These are phyloP conservation scores for Leptestheria dahalacensis DNA, from an alignment of 1,140 invertebrate species.

Conservation along the genomic window DNA sequence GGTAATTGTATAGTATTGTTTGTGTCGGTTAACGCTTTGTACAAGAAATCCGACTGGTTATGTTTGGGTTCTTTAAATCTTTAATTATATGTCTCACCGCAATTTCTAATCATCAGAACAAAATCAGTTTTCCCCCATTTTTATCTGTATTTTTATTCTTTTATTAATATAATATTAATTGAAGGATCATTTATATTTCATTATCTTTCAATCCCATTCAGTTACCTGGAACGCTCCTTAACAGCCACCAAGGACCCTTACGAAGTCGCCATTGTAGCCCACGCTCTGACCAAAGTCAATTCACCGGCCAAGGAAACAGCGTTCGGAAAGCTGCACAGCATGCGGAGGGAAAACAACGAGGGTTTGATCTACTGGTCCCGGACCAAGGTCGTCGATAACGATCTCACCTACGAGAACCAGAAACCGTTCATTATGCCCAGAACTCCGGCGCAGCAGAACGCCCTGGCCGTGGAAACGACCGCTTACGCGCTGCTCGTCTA, in stretches of 20 bases:
- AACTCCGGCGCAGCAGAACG: slow-evolving; percentile 29
- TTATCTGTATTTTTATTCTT: too few species aligned
- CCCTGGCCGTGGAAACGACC: slow-evolving; percentile 37
- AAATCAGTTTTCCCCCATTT: too few species aligned
- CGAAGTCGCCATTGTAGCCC: slow-evolving; percentile 34
- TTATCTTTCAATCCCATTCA: slow-evolving; percentile 13
- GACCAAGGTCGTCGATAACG: slow-evolving; percentile 25
- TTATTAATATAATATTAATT: too few species aligned
- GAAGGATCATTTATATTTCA: too few species aligned
- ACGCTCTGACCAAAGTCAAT: slow-evolving; percentile 31
- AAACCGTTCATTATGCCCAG: slow-evolving; percentile 33
- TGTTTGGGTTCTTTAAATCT: too few species aligned
- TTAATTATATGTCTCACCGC: too few species aligned
- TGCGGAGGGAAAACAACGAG: slow-evolving; percentile 28
- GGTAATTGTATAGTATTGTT: too few species aligned
- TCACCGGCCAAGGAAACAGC: slow-evolving; percentile 30
- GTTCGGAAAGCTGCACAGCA: slow-evolving; percentile 25
- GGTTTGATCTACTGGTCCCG: slow-evolving; percentile 35
- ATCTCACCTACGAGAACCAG: slow-evolving; percentile 33
- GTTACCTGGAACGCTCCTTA: slow-evolving; percentile 32
- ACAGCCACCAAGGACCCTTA: slow-evolving; percentile 31
- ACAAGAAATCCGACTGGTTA: too few species aligned
- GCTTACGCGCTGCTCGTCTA: slow-evolving; percentile 42
- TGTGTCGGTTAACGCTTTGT: too few species aligned
- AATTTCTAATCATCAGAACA: too few species aligned